Evolutionary conservation across 2,113 vertebrate genomes (phyloP), one percentile per base, ranked within the genome.

Genomic region (Solea solea): DNA sequence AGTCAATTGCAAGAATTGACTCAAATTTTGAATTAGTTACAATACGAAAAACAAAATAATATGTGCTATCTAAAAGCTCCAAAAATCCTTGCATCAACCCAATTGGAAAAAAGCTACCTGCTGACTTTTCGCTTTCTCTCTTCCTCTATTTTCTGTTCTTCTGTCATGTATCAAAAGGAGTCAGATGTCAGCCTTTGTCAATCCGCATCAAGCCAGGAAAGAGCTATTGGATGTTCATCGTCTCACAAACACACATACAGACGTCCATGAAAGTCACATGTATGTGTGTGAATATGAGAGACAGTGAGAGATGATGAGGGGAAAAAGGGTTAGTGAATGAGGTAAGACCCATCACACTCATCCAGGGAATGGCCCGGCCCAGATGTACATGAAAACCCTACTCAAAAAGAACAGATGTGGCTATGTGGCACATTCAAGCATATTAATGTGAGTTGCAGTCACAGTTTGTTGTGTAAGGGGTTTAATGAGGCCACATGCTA

Each of bases 331-430:
- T 72, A 58, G 39, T 67, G 59, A 81, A 73, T 76, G 68, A 27
- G 45, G 69, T 67, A 64, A 70, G 52, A 77, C 46, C 72, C 61
- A 75, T 54, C 53, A 41, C 64, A 64, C 41, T 48, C 75, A 66
- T 54, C 51, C 73, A 34, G n/a, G 52, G 49, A 76, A 72, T 78
- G 51, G 84, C 69, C 75, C 69, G 13, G 34, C 74, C 88, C 90
- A 91, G 85, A 85, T 89, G 84, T 74, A 73, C 81, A 80, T 67
- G 52, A 76, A 87, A 84, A 76, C 57, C 68, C 57, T 57, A 39
- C 63, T 77, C 55, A 13, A 72, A 74, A 71, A 64, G 86, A 88
- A 86, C 90, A 90, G 90, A 86, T 90, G 88, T 82, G 74, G 45
- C 68, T 25, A 34, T 64, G 54, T 64, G 67, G 3, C 8, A n/a